phyloP scores from a whole-genome alignment of 2,797 vertebrate genomes.

The Scolopax rusticola region DNA sequence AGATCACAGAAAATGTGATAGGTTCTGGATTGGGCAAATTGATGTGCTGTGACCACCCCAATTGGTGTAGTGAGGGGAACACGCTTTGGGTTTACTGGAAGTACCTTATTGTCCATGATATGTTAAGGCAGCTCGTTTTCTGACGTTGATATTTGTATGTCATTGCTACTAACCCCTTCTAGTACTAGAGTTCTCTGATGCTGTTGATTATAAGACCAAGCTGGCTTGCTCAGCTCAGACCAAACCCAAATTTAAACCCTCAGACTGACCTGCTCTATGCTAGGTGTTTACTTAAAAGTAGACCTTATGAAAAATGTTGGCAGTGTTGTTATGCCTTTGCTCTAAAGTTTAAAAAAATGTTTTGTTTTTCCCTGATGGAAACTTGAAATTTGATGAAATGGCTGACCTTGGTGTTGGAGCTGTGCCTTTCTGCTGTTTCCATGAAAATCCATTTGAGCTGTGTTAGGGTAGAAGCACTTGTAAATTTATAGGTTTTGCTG shows the following conservation, averaged over 20 bases:
- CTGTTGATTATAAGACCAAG: background rate
- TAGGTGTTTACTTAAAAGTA: conserved; percentile 26
- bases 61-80: background rate
- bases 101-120: background rate
- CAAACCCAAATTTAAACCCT: background rate
- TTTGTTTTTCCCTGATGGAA: conserved; percentile 43
- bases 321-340: background rate
- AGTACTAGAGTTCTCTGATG: background rate
- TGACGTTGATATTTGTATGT: background rate
- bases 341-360: conserved; percentile 22
- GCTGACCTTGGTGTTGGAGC: conserved; percentile 30
- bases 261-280: background rate
- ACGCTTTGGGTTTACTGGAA: background rate
- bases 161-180: background rate
- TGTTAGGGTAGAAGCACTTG: background rate
- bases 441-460: background rate
- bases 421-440: conserved; percentile 13
- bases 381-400: conserved; percentile 31
- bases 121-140: background rate
- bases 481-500: background rate
- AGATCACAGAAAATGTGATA: background rate
- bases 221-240: background rate
- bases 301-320: background rate
- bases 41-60: background rate
- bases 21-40: background rate